Evolutionary conservation across 2,888 invertebrate species (phyloP).

Genomic region (Rugalucina vietnamica): DNA sequence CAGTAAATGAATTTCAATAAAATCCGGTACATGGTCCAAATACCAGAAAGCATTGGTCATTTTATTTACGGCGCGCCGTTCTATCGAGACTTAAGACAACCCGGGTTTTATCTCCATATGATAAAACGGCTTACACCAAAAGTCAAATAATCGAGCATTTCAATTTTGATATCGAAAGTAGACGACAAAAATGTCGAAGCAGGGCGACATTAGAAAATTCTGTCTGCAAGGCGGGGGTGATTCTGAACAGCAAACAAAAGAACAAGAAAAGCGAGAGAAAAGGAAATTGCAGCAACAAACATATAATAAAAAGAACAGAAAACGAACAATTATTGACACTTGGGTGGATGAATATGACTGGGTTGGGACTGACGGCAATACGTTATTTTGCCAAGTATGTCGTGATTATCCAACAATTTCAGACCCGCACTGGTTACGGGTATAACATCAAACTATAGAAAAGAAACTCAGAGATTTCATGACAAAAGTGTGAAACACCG

Average conservation of each 20-base stretch:
- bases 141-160: not conserved
- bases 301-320: not conserved
- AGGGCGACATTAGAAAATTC: not conserved
- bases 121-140: not conserved
- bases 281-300: not conserved
- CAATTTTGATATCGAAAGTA: not conserved
- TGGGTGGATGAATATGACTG: not conserved
- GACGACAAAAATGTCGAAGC: not conserved
- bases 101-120: no score
- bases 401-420: not conserved
- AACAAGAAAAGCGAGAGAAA: not conserved
- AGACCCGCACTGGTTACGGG: constrained; percentile 14
- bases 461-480: constrained; percentile 42
- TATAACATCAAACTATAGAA: not conserved
- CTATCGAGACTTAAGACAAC: no score
- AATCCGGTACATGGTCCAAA: no score
- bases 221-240: not conserved
- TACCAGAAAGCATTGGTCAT: no score
- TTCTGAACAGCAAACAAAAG: not conserved
- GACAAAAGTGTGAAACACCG: constrained; percentile 35
- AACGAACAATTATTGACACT: not conserved
- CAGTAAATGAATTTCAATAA: no score
- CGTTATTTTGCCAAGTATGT: not conserved
- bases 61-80: no score
- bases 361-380: not conserved